Percentiles rank a stretch among this genome's conserved stretches.
Evolutionary conservation across 1,140 invertebrate genomes (phyloP).

Genomic region (Maniola jurtina): DNA sequence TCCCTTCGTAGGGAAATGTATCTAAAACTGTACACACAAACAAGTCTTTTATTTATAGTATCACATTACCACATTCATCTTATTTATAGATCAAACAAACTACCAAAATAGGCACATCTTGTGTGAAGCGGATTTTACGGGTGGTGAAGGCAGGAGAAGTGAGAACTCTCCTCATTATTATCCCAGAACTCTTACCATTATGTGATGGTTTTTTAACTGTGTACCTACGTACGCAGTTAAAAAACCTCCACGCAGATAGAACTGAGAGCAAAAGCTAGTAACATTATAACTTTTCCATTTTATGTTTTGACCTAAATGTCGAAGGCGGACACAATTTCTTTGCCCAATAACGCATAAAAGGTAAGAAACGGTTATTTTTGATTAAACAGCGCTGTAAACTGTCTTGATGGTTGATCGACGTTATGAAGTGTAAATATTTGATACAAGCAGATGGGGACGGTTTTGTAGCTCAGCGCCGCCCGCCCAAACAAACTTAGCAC

Average conservation of each 20-base stretch:
- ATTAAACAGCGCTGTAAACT: background rate
- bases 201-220: too few relatives aligned
- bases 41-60: background rate
- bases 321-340: background rate
- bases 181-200: too few relatives aligned
- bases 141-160: too few relatives aligned
- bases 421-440: background rate
- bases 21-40: background rate
- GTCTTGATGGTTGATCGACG: background rate
- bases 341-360: background rate
- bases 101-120: too few relatives aligned
- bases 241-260: too few relatives aligned
- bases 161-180: too few relatives aligned
- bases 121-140: too few relatives aligned
- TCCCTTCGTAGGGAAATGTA: background rate
- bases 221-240: too few relatives aligned
- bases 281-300: background rate
- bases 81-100: too few relatives aligned
- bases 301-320: constrained; percentile 2
- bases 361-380: background rate
- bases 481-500: too few relatives aligned
- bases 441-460: background rate
- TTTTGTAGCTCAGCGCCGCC: too few relatives aligned
- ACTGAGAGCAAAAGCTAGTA: background rate
- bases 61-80: background rate